phyloP scores from a whole-genome alignment of 2,113 vertebrate species.

The Albula goreensis region DNA sequence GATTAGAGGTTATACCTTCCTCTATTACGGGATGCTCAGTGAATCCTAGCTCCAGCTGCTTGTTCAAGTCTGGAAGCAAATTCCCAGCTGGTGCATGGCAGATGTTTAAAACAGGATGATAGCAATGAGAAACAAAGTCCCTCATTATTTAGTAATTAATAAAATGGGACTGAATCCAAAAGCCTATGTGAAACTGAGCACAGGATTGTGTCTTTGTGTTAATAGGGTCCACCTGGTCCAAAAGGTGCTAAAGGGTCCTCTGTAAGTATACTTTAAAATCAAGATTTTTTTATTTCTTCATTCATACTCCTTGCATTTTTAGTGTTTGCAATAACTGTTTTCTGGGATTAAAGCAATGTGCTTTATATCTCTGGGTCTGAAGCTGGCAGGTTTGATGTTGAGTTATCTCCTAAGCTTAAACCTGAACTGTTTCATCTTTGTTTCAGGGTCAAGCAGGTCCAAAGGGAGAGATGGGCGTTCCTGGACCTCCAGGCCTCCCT shows the following conservation, averaged over 20 bases:
- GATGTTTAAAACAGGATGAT: not conserved
- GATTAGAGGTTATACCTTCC: not conserved
- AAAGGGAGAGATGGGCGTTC: slow-evolving; percentile 84
- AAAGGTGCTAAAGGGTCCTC: slow-evolving; percentile 82
- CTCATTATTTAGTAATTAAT: not conserved
- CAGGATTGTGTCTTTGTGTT: slow-evolving; percentile 22
- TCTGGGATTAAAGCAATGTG: not conserved
- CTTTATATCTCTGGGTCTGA: not conserved
- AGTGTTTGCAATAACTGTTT: not conserved
- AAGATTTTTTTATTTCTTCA: not conserved
- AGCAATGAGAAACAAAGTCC: not conserved
- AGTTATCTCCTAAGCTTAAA: not conserved
- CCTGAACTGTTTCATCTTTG: not conserved
- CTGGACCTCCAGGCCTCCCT: slow-evolving; percentile 84
- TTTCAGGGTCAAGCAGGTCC: slow-evolving; percentile 83
- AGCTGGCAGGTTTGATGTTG: not conserved
- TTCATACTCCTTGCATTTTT: not conserved
- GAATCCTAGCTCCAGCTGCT: not conserved
- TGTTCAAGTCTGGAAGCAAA: not conserved
- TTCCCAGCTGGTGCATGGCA: not conserved
- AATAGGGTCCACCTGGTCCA: slow-evolving; percentile 83
- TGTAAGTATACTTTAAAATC: slow-evolving; percentile 61
- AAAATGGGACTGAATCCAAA: not conserved
- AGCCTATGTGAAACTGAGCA: not conserved
- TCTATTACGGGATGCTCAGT: not conserved